Conservation (phyloP, 2,113 vertebrate genomes). For the Antechinus stuartii region DNA sequence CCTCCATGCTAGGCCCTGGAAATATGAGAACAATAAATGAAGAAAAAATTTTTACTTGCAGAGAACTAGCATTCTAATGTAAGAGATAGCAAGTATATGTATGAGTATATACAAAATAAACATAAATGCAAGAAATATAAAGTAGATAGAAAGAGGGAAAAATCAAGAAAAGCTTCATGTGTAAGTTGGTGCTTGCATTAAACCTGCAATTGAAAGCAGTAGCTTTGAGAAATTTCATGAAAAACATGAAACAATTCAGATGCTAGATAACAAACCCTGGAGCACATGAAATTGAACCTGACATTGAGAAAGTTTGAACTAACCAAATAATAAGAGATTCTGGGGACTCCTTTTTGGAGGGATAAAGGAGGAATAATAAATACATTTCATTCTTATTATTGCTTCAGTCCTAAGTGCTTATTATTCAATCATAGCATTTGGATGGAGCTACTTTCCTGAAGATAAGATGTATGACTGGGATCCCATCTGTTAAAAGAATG, state of each 20-base stretch:
- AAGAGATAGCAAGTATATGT: neutral
- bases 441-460: neutral
- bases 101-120: neutral
- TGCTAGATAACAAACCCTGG: neutral
- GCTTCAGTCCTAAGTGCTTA: neutral
- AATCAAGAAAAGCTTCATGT: neutral
- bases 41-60: neutral
- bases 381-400: conserved; percentile 55
- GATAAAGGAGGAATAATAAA: neutral
- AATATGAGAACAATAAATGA: neutral
- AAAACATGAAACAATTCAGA: neutral
- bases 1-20: neutral
- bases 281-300: conserved; percentile 15
- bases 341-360: neutral
- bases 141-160: neutral
- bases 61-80: neutral
- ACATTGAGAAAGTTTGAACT: conserved; percentile 55
- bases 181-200: neutral
- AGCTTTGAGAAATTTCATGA: neutral
- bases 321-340: too few species aligned
- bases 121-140: neutral
- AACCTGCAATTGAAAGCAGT: neutral
- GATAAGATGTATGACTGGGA: neutral
- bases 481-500: conserved; percentile 58
- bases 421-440: accelerated